Percentiles rank a stretch among this genome's conserved stretches.
phyloP scores from a whole-genome alignment of 2,888 invertebrate species.

The Pyrrhosoma nymphula region DNA sequence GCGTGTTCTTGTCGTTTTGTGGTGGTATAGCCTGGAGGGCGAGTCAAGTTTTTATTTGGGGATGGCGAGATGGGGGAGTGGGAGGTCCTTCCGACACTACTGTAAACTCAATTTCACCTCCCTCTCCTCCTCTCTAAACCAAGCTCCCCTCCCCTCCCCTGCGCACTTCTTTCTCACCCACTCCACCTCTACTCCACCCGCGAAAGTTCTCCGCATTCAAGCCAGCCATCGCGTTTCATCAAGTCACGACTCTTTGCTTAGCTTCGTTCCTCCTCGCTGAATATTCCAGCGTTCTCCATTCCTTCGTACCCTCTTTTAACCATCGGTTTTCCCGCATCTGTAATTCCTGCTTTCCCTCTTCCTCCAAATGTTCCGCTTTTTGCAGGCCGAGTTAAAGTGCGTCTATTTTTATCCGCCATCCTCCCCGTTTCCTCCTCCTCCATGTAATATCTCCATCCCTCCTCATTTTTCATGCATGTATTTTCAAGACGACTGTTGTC shows the following conservation, averaged over 20 bases:
- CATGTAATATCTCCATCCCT: neutral
- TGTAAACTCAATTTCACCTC: slow-evolving; percentile 3
- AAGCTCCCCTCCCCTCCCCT: neutral
- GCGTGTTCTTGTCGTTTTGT: slow-evolving; percentile 2
- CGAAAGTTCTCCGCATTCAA: too few species aligned
- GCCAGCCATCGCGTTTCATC: neutral
- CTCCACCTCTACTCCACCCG: neutral
- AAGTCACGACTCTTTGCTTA: slow-evolving; percentile 27
- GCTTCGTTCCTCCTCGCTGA: neutral
- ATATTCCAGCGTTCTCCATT: neutral
- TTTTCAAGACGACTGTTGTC: neutral
- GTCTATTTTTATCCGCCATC: neutral
- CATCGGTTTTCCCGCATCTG: neutral
- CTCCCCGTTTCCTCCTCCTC: neutral
- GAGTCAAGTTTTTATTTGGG: slow-evolving; percentile 18
- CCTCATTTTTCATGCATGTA: slow-evolving; percentile 15
- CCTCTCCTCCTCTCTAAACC: neutral
- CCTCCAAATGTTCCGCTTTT: neutral
- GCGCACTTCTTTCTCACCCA: neutral
- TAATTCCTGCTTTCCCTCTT: neutral
- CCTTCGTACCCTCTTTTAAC: neutral
- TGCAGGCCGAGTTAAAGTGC: neutral
- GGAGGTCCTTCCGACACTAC: neutral
- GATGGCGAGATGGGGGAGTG: neutral
- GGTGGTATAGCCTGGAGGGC: neutral